Percentiles rank a stretch among this genome's conserved stretches.
These are phyloP conservation scores for Zophobas morio DNA, from an alignment of 1,140 invertebrate genomes.

Conservation along the genomic window DNA sequence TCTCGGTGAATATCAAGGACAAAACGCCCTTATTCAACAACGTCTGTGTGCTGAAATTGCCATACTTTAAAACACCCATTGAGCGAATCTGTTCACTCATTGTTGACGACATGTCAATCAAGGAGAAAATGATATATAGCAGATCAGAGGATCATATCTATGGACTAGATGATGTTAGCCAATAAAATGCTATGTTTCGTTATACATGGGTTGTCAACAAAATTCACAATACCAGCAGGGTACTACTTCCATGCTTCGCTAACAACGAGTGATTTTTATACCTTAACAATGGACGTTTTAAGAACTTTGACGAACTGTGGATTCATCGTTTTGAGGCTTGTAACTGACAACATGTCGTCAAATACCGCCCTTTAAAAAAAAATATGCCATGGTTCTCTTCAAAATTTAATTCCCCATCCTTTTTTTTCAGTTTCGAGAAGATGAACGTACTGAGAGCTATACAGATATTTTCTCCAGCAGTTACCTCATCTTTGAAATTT, in stretches of 20 bases:
- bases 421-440: neutral
- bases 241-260: neutral
- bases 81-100: too few species aligned
- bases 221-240: neutral
- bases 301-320: neutral
- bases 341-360: neutral
- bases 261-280: neutral
- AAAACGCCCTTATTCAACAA: too few species aligned
- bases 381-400: neutral
- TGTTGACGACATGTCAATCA: too few species aligned
- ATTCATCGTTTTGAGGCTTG: neutral
- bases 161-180: too few species aligned
- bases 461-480: neutral
- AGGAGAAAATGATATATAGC: too few species aligned
- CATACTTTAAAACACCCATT: too few species aligned
- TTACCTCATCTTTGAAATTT: conserved; percentile 3
- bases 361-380: neutral
- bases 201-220: neutral
- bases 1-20: too few species aligned
- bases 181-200: conserved; percentile 1
- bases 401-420: conserved; percentile 1
- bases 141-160: too few species aligned
- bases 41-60: too few species aligned
- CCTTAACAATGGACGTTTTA: neutral
- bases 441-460: neutral